phyloP scores from a whole-genome alignment of 2,113 vertebrate genomes.

The Gasterosteus aculeatus region DNA sequence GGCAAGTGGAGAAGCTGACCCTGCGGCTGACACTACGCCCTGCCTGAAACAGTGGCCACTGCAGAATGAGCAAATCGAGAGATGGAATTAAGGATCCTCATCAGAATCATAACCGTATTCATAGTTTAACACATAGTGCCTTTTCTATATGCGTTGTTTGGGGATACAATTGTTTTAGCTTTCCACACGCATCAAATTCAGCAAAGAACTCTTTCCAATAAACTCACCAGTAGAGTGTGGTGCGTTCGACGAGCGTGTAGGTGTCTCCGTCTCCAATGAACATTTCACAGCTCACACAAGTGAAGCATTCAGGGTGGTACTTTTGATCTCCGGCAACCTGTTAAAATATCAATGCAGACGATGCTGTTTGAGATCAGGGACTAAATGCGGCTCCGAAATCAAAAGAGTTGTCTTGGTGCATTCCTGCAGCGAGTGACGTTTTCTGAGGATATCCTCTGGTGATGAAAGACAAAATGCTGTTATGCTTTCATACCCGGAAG shows the following conservation, averaged over 20 bases:
- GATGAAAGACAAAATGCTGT: slow-evolving; percentile 36
- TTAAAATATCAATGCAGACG: slow-evolving; percentile 6
- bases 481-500: slow-evolving; percentile 33
- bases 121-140: background rate
- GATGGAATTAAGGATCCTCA: background rate
- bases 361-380: background rate
- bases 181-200: background rate
- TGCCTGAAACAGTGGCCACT: slow-evolving; percentile 92
- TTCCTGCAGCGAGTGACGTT: slow-evolving; percentile 54
- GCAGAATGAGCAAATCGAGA: background rate
- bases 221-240: slow-evolving; percentile 93
- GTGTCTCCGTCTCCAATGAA: slow-evolving; percentile 95
- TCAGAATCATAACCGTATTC: background rate
- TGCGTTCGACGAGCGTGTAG: slow-evolving; percentile 90
- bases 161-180: background rate
- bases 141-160: background rate
- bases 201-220: too few species aligned
- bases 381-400: background rate
- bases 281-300: slow-evolving; percentile 86
- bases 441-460: slow-evolving; percentile 66
- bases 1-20: slow-evolving; percentile 70
- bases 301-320: slow-evolving; percentile 97
- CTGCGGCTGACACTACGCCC: slow-evolving; percentile 79
- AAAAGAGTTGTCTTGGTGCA: background rate
- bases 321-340: slow-evolving; percentile 96